These are phyloP conservation scores for Echinops telfairi DNA, from an alignment of 2,113 vertebrate species.

Conservation along the genomic window DNA sequence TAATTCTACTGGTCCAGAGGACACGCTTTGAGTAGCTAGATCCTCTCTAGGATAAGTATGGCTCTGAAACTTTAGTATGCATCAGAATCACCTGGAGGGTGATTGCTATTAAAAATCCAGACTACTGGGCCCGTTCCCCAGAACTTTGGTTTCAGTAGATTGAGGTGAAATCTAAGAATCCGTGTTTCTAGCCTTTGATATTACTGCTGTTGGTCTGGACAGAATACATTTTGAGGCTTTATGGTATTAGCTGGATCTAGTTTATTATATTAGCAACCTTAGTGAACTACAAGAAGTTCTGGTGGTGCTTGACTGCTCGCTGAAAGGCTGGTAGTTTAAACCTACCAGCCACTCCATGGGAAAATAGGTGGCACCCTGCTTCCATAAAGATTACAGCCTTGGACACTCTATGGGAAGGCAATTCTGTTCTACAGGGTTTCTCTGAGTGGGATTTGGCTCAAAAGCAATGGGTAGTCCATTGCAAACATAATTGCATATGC, in stretches of 20 bases:
- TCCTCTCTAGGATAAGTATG: neutral
- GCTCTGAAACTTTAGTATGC: neutral
- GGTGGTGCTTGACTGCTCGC: neutral
- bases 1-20: no score
- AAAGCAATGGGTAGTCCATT: no score
- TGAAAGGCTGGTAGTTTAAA: neutral
- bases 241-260: conserved; percentile 36
- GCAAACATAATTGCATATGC: neutral
- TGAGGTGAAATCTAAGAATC: neutral
- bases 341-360: neutral
- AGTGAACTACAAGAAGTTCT: neutral
- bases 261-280: neutral
- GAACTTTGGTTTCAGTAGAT: conserved; percentile 30
- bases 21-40: no score
- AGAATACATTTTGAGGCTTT: conserved; percentile 4
- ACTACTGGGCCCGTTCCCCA: neutral
- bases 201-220: neutral
- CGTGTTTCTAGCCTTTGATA: conserved; percentile 36
- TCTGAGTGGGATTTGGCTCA: neutral
- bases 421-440: neutral
- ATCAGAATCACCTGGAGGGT: conserved; percentile 22
- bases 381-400: neutral
- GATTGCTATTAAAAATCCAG: neutral
- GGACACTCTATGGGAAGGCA: neutral
- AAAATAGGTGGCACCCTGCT: neutral